A percentile compares a stretch with the other conserved stretches of the same genome.
Evolutionary conservation across 30 jellyfish, hydroid and myxozoan genomes (phyloP).

Genomic region (Haliclystus octoradiatus): DNA sequence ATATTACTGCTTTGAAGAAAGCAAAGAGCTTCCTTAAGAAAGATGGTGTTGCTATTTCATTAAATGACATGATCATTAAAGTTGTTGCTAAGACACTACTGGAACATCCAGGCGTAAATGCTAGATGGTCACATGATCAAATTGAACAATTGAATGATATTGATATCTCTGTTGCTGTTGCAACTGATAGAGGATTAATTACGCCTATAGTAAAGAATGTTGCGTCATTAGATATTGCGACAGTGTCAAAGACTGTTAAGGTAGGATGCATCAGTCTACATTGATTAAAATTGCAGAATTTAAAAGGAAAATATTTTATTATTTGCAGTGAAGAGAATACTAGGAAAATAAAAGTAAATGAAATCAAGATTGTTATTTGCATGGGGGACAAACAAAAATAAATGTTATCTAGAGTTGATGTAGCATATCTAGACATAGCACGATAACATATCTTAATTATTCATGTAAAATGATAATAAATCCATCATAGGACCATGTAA

Average conservation of each 20-base stretch:
- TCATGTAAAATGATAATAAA: too few species aligned
- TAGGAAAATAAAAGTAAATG: too few species aligned
- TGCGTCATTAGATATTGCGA: not conserved
- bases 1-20: constrained; percentile 2
- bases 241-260: not conserved
- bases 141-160: not conserved
- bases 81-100: not conserved
- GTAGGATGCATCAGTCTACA: too few species aligned
- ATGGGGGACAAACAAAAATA: too few species aligned
- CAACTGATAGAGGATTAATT: constrained; percentile 4
- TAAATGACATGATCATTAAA: constrained; percentile 7
- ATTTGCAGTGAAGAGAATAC: too few species aligned
- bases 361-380: too few species aligned
- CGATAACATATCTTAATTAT: too few species aligned
- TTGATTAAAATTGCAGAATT: too few species aligned
- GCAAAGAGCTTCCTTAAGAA: not conserved
- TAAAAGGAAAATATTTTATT: too few species aligned
- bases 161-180: constrained; percentile 8
- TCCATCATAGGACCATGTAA: too few species aligned
- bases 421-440: too few species aligned
- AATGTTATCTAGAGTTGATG: too few species aligned
- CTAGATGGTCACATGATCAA: constrained; percentile 2
- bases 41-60: not conserved
- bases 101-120: not conserved
- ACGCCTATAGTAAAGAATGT: constrained; percentile 6